Evolutionary conservation across 2,113 vertebrate genomes (phyloP), one percentile per base, ranked within the genome.

Genomic region (Leptobrachium ailaonicum): DNA sequence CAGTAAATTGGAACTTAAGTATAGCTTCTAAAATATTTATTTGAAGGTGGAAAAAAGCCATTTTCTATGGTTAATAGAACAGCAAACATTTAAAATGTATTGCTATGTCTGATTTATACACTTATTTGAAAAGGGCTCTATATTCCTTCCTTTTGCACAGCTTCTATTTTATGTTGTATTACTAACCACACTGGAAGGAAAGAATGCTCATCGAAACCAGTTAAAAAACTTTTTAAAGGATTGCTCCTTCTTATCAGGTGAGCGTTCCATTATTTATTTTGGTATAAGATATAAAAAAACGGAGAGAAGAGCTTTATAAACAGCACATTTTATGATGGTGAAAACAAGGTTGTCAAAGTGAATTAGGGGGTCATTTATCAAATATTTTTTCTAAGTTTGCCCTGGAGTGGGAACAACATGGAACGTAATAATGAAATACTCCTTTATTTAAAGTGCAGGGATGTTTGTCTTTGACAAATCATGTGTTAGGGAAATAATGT

Each of bases 281-380:
- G 40, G 45, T 73, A 58, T 44, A 80, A 73, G 3, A 66, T 54
- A 54, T 67, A 43, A 73, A 79, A 73, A 62, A 5, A 10, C 13
- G 47, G 12, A 47, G 41, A 50, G 43, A 77, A 45, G 32, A 20
- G 14, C 41, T 72, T 73, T 71, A 44, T 79, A 66, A 73, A 73
- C 10, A 13, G n/a, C 45, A 44, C 62, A 54, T 73, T 80, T 80
- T 80, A 80, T 73, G 60, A 80, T 50, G 42, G 53, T 56, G 60
- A 73, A 80, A 80, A 80, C 77, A 73, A 73, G 77, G 20, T 80
- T 80, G 77, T 80, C 77, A 80, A 80, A 44, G 47, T 54, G 70
- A 66, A 80, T 80, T 80, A 80, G 47, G 60, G 70, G 77, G 50
- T 58, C 71, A 73, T 80, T 80, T 73, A 73, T 73, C 77, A 73